Evolutionary conservation across 2,113 vertebrate species (phyloP).

Genomic region (Ceyx melanurus): DNA sequence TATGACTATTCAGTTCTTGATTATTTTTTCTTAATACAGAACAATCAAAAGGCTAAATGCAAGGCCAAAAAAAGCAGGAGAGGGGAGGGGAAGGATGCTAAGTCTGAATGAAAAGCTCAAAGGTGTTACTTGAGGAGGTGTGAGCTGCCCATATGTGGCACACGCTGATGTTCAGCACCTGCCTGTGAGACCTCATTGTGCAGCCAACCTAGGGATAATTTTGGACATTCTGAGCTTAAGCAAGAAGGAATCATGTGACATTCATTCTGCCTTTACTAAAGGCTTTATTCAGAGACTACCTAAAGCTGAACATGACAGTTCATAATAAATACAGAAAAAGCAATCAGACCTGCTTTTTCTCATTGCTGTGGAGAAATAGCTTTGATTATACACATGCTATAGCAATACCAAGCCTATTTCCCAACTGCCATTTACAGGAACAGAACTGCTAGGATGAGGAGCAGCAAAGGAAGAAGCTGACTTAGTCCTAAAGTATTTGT

Average conservation of each 20-base stretch:
- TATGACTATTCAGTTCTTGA: not conserved
- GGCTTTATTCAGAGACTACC: not conserved
- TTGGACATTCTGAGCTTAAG: not conserved
- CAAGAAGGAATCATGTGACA: not conserved
- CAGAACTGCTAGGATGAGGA: not conserved
- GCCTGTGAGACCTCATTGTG: not conserved
- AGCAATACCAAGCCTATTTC: not conserved
- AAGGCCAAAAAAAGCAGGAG: not conserved
- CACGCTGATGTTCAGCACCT: not conserved
- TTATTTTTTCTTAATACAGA: slow-evolving; percentile 19
- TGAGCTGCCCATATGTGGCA: not conserved
- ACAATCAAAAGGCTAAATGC: not conserved
- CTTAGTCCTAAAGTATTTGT: slow-evolving; percentile 45
- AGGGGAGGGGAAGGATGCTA: not conserved
- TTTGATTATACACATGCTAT: not conserved
- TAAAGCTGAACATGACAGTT: not conserved
- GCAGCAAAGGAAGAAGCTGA: slow-evolving; percentile 3
- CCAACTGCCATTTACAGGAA: not conserved
- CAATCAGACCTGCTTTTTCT: not conserved
- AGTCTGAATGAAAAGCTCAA: not conserved
- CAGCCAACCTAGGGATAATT: not conserved
- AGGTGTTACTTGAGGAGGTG: not conserved
- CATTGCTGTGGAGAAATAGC: not conserved
- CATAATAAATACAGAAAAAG: not conserved
- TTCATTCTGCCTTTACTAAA: not conserved